phyloP scores from a whole-genome alignment of 2,888 invertebrate genomes.

The Drosophila pegasa region DNA sequence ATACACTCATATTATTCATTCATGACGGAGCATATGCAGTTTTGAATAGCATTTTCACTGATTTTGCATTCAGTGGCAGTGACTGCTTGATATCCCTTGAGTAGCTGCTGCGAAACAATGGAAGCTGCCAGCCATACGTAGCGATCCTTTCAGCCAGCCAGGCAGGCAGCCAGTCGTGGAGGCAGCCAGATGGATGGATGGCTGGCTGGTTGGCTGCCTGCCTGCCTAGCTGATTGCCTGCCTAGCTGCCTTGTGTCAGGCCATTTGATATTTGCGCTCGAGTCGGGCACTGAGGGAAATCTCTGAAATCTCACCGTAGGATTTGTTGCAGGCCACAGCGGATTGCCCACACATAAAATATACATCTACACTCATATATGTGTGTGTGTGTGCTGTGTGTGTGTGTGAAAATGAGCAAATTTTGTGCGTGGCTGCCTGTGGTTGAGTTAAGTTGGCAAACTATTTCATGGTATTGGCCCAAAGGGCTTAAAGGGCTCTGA shows the following conservation, averaged over 20 bases:
- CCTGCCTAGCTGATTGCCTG: conserved; percentile 1
- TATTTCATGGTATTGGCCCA: neutral
- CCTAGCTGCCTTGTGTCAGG: conserved; percentile 36
- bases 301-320: conserved; percentile 41
- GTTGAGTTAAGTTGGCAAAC: conserved; percentile 21
- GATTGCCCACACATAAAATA: conserved; percentile 20
- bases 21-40: conserved; percentile 48
- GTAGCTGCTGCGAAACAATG: conserved; percentile 47
- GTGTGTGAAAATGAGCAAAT: conserved; percentile 43
- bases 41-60: conserved; percentile 36
- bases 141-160: conserved; percentile 29
- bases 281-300: conserved; percentile 43
- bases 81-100: conserved; percentile 27
- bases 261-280: conserved; percentile 44
- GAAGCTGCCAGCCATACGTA: conserved; percentile 14
- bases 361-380: neutral
- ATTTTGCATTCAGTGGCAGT: conserved; percentile 25
- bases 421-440: conserved; percentile 27
- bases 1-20: conserved; percentile 40
- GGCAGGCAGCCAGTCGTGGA: conserved; percentile 4
- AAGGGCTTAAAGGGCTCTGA: conserved; percentile 1
- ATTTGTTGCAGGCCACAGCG: conserved; percentile 44
- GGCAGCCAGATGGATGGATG: conserved; percentile 4
- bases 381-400: conserved; percentile 3
- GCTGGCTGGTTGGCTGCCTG: conserved; percentile 6